Base-by-base conservation (phyloP, 23 tunicate species). In the Corella eumyota region DNA sequence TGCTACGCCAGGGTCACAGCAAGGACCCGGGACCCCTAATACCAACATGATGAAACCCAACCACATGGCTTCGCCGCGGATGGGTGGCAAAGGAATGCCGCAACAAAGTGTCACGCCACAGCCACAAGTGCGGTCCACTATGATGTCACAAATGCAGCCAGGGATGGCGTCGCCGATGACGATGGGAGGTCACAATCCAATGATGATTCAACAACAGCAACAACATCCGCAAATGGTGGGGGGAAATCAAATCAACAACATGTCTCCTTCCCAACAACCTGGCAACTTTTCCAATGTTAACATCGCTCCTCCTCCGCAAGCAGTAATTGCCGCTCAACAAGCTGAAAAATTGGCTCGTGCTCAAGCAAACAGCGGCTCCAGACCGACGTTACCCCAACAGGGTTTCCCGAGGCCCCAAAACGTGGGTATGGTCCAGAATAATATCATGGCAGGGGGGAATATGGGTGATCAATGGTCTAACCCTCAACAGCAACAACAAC, bases 261-360 rank as follows among this genome's bases (percentile, higher is more conserved):
- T 69, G 6, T 38, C 52, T 40, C 68, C 68, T 2, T 51, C 57
- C 27, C 68, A 62, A 17, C 53, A 32, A 4, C 40, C 40, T 21
- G 68, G 40, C 22, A 51, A 51, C 2, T 38, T 32, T 34, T 24
- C 68, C 3, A 25, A 51, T 6, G 53, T 32, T 3, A 62, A 62
- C 53, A 38, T 21, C n/a, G 27, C 45, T 25, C 80, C 95, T 11
- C 87, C 85, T 6, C 32, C 46, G 13, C 56, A 45, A 2, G 95
- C 95, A 1, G 71, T 85, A n/a, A 27, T 68, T 30, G 95, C 95
- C 22, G 95, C 95, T 2, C 65, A 77, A 59, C 85, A 76, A 45
- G 95, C 95, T 32, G 72, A 76, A 32, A 51, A 69, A 24, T 56
- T 85, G 0, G 95, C 95, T 38, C 47, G 71, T 23, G 74, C 71